phyloP scores from a whole-genome alignment of 2,797 vertebrate genomes.

The Borostomias antarcticus region DNA sequence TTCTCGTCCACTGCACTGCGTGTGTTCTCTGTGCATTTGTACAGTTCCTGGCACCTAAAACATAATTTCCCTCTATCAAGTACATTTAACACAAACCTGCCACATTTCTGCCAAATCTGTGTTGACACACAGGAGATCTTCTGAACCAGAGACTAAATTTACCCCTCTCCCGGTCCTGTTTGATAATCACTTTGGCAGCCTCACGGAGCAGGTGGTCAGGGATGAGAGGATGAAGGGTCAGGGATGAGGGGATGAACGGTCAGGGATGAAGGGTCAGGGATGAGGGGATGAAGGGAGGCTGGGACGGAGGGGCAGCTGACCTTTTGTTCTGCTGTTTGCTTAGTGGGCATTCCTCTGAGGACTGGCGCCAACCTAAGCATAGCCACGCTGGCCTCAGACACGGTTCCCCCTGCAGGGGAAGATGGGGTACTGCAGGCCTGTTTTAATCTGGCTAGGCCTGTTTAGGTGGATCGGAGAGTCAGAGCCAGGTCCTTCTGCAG shows the following conservation, averaged over 20 bases:
- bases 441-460: too few species aligned
- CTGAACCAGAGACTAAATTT: background rate
- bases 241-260: conserved; percentile 51
- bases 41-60: background rate
- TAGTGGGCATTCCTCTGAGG: conserved; percentile 69
- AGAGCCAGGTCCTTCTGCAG: background rate
- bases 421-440: background rate
- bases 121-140: background rate
- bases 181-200: conserved; percentile 39
- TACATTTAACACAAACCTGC: background rate
- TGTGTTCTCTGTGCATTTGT: too few species aligned
- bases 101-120: background rate
- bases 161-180: background rate
- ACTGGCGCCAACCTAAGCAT: conserved; percentile 57
- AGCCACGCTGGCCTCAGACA: conserved; percentile 16
- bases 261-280: conserved; percentile 44
- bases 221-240: too few species aligned
- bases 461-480: too few species aligned
- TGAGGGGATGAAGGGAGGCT: conserved; percentile 2
- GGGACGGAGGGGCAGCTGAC: background rate
- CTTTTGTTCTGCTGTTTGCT: conserved; percentile 59
- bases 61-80: background rate
- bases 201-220: conserved; percentile 37
- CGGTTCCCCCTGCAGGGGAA: conserved; percentile 5
- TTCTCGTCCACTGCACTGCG: background rate